Evolutionary conservation across 2,113 vertebrate genomes (phyloP), one percentile per base, ranked within the genome.

Genomic region (Verasper variegatus): DNA sequence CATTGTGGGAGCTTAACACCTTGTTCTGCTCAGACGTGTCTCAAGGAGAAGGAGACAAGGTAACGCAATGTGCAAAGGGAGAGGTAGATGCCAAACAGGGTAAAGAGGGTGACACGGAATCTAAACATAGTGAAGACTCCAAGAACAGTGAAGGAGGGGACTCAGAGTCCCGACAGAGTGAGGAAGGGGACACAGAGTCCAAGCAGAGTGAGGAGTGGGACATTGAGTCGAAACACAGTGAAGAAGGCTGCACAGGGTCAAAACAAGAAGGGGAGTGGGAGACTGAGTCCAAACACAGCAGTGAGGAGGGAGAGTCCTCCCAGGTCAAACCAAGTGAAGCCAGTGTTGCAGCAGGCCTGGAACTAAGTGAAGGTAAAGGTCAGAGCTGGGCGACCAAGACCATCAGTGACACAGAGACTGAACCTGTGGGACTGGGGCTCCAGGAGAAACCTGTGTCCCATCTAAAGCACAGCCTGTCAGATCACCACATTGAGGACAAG

Each of bases 1-100:
- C 95, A 63, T 93, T 99, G 88, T 96, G 95, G 88, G 96, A 95
- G 87, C 96, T 99, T 74, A 99, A 99, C 89, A 89, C 91, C 85
- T 97, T 95, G 89, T 95, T 99, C 84, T 95, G 94, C 88, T 56
- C 88, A 0, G 94, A 95, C 9, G 94, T 94, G 76, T 78, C 84
- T 59, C 89, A 92, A 69, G 68, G 88, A 94, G 68, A 86, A 88
- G 62, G 91, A 17, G 82, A 93, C 81, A 68, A 68, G 78, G 80
- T 81, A 6, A 72, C 86, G 2, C 89, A 87, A 55, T 80, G 68
- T 47, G 42, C 2, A 2, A 91, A 91, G 73, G 86, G 47, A 55
- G 86, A 89, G 23, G 57, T 60, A 18, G 90, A 89, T 40, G 58
- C 74, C 54, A 89, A 84, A 64, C 74, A 72, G 60, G 67, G 51